Evolutionary conservation across 53 echinoderm and acorn worm species (phyloP), one percentile per base, ranked within the genome.

Genomic region (Actinopyga echinites): DNA sequence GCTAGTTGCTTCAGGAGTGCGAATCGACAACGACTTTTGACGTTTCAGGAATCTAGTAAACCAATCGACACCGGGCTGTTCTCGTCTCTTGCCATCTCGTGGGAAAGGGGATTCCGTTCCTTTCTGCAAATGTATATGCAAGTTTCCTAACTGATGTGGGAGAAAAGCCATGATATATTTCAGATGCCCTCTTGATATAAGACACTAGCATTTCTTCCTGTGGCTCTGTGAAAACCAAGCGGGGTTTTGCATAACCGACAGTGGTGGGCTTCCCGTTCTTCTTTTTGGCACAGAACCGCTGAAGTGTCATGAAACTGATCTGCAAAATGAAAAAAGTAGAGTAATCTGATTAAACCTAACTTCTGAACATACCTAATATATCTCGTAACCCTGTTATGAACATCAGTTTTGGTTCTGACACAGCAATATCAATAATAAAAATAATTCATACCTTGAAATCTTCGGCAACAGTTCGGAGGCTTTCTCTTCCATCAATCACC

Each of bases 161-260:
- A 28, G 80, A 29, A 58, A 79, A 58, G 35, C 80, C 58, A 29
- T 56, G 43, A 57, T 79, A 79, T 55, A 79, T 57, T 32, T 31
- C 56, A 56, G 80, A 56, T 79, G 80, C 56, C 26, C 12, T 56
- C 58, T 79, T 79, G 28, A 57, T 57, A 79, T 79, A 79, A 9
- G 34, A 24, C 21, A 57, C 80, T 25, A 79, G 80, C 56, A 79
- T 79, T 57, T 79, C 80, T 57, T 79, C 29, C 30, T 79, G 80
- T 57, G 57, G 5, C 7, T 67, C 20, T 30, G 68, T 67, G 57
- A 55, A 77, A 77, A 77, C 52, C 4, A 53, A 26, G 52, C 78
- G 53, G 56, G 78, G 0, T 77, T 77, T 17, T 22, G 52, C 53
- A 15, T 77, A 77, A 29, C 78, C 54, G 28, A 55, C 40, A 1